Evolutionary conservation across 2,888 invertebrate species (phyloP).

Genomic region (Argyresthia albistria): DNA sequence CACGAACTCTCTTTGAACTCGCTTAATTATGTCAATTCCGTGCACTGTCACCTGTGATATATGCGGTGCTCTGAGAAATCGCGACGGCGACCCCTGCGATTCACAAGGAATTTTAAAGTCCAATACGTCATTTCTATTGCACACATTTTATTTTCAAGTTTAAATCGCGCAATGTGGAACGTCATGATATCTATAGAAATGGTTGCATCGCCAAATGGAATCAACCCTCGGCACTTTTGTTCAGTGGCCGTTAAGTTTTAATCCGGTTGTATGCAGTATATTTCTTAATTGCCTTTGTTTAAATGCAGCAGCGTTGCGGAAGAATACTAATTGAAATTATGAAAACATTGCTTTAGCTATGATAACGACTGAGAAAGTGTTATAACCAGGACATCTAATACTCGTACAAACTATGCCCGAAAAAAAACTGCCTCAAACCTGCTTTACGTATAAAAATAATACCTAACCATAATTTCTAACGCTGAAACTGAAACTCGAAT

Average conservation of each 20-base stretch:
- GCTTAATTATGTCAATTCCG: conserved; percentile 40
- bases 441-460: too few species aligned
- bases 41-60: conserved; percentile 27
- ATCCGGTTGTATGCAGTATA: conserved; percentile 4
- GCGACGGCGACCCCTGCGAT: neutral
- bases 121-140: too few species aligned
- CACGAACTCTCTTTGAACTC: conserved; percentile 35
- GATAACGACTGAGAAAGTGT: neutral
- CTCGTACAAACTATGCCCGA: too few species aligned
- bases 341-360: neutral
- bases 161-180: too few species aligned
- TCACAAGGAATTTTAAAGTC: too few species aligned
- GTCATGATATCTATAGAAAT: neutral
- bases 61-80: conserved; percentile 3
- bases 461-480: too few species aligned
- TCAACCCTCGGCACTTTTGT: neutral
- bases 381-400: too few species aligned
- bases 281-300: conserved; percentile 11
- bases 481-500: too few species aligned
- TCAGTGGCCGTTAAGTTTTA: conserved; percentile 9
- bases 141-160: too few species aligned
- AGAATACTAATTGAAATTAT: neutral
- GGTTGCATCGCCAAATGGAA: neutral
- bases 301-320: conserved; percentile 7
- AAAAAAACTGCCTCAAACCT: too few species aligned